Percentiles rank a stretch among this genome's conserved stretches.
These are phyloP conservation scores for Calosoma granatense DNA, from an alignment of 1,140 invertebrate genomes.

Conservation along the genomic window DNA sequence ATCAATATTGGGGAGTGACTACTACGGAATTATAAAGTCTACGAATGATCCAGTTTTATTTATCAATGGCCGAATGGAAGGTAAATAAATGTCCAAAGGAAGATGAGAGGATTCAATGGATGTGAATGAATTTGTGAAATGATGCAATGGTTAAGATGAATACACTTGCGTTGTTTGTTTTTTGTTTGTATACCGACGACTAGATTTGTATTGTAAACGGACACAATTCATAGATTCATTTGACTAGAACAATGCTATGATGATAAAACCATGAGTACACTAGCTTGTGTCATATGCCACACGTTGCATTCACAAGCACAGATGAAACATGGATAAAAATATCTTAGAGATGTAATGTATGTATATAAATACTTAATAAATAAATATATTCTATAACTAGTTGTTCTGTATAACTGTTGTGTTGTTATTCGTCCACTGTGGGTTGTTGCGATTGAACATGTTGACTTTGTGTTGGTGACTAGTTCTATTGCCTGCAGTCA, in stretches of 20 bases:
- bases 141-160: too few relatives aligned
- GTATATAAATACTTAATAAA: slow-evolving; percentile 10
- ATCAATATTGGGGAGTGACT: slow-evolving; percentile 78
- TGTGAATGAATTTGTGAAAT: too few relatives aligned
- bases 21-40: slow-evolving; percentile 60
- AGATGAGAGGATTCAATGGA: too few relatives aligned
- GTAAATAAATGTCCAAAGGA: too few relatives aligned
- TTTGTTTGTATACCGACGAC: slow-evolving; percentile 19
- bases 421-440: slow-evolving; percentile 20
- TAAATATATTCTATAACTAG: slow-evolving; percentile 21
- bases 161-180: too few relatives aligned
- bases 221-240: slow-evolving; percentile 22
- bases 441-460: slow-evolving; percentile 37
- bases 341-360: slow-evolving; percentile 13
- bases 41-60: not conserved
- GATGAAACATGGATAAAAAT: slow-evolving; percentile 22
- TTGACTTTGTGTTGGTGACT: too few relatives aligned
- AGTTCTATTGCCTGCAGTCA: slow-evolving; percentile 42
- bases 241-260: slow-evolving; percentile 21
- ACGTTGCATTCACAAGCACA: slow-evolving; percentile 15
- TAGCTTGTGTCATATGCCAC: not conserved
- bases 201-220: slow-evolving; percentile 26
- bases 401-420: slow-evolving; percentile 19
- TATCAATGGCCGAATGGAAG: too few relatives aligned
- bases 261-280: slow-evolving; percentile 1